Evolutionary conservation across 1,140 invertebrate species (phyloP).

Genomic region (Copidosoma floridanum): DNA sequence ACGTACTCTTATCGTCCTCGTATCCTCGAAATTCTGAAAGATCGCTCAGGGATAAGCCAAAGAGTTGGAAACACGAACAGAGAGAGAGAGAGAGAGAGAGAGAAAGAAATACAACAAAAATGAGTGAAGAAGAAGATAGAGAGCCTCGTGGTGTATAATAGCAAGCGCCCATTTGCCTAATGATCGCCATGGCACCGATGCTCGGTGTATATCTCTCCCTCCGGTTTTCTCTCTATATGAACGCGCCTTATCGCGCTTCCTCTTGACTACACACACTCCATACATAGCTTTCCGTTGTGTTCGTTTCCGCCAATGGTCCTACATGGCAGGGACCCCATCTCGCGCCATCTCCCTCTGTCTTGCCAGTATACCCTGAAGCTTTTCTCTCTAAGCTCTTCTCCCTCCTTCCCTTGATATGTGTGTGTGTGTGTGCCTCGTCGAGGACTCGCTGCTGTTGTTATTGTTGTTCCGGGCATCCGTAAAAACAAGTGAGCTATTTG

Average conservation of each 20-base stretch:
- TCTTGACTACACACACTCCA: constrained; percentile 47
- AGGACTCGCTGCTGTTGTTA: constrained; percentile 29
- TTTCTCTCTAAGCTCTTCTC: too few species aligned
- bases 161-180: constrained; percentile 49
- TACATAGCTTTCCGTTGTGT: constrained; percentile 4
- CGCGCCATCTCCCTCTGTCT: not conserved
- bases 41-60: not conserved
- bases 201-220: constrained; percentile 3
- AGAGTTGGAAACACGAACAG: not conserved
- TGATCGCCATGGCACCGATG: constrained; percentile 40
- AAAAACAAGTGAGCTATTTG: constrained; percentile 43
- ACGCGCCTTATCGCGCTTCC: constrained; percentile 51
- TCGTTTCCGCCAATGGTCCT: constrained; percentile 16
- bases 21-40: not conserved
- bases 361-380: too few species aligned
- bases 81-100: not conserved
- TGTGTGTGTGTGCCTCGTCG: not conserved
- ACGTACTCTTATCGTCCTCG: too few species aligned
- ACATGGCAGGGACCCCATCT: constrained; percentile 10
- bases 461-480: constrained; percentile 34
- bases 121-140: not conserved
- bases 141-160: constrained; percentile 35
- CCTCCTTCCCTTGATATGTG: constrained; percentile 14
- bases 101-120: not conserved
- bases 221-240: constrained; percentile 32